phyloP scores from a whole-genome alignment of 2,888 invertebrate genomes.

The Phorcus lineatus region DNA sequence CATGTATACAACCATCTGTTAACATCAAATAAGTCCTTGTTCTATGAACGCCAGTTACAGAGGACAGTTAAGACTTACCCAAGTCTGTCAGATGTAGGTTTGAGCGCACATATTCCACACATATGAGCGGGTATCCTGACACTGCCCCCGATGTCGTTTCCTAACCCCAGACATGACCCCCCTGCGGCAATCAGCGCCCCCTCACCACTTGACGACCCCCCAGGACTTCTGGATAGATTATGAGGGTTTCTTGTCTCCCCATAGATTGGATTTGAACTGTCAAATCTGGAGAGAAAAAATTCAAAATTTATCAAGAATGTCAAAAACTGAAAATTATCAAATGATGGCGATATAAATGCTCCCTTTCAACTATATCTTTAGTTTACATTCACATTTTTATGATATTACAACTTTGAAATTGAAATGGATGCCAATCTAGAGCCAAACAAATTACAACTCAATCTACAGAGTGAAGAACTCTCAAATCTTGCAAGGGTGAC shows the following conservation, averaged over 20 bases:
- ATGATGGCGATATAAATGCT: no score
- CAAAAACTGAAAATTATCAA: not conserved
- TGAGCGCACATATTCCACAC: slow-evolving; percentile 77
- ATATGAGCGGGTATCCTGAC: slow-evolving; percentile 76
- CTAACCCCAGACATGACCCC: slow-evolving; percentile 76
- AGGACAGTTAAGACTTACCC: slow-evolving; percentile 51
- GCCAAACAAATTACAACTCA: no score
- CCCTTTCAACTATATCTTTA: no score
- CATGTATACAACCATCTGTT: not conserved
- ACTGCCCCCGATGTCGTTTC: slow-evolving; percentile 77
- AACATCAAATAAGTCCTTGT: no score
- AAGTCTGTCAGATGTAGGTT: slow-evolving; percentile 74
- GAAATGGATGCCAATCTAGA: no score
- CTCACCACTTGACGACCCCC: slow-evolving; percentile 77
- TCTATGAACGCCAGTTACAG: not conserved
- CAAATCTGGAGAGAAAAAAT: slow-evolving; percentile 44
- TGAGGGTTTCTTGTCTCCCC: slow-evolving; percentile 74
- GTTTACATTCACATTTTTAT: no score
- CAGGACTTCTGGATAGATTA: slow-evolving; percentile 72
- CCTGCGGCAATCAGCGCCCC: slow-evolving; percentile 75
- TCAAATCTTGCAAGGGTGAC: no score
- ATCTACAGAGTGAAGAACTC: no score
- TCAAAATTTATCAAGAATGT: not conserved
- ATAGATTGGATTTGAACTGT: slow-evolving; percentile 63
- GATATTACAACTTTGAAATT: no score